Base-by-base conservation (phyloP, 2,797 vertebrate genomes). In the Dendrocincla fuliginosa region DNA sequence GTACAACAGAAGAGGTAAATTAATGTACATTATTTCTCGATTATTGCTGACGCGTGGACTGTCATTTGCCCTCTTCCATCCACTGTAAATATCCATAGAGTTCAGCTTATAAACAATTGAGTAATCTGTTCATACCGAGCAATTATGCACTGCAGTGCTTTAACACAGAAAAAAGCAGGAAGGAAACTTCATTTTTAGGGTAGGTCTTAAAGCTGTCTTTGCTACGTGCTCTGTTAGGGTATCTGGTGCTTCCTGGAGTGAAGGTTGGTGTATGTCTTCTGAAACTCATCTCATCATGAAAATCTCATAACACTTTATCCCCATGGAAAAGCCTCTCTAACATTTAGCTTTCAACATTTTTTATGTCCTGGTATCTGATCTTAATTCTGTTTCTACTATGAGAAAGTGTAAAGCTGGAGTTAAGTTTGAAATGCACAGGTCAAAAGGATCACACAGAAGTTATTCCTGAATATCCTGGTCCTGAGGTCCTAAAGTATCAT, bases 201-300 rank as follows among this genome's bases (percentile, higher is more conserved):
- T 32, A 25, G 15, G 2, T 67, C 35, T 81, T 69, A 50, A 57
- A 84, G 39, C 27, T 57, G 39, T 53, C 37, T 61, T 68, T 57
- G 41, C 5, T 68, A n/a, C 0, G 0, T 0, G 0, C 18, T 52
- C 5, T 56, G 0, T 24, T 47, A 50, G 41, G 18, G 14, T 2
- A 49, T 57, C 33, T 71, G 1, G 0, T 86, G 24, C 24, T 28
- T 90, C 20, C 57, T 71, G 61, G 33, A 57, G 30, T 53, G 23
- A 76, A 59, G 16, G 28, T 69, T 84, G 35, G 30, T 84, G 12
- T 20, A 2, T 30, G 30, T 33, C 50, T 88, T 90, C 65, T 57
- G 65, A 86, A 80, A 28, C 33, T 89, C 30, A 6, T 67, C 49
- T 56, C 63, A 53, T 64, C 24, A 19, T 52, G 32, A 67, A 74